These are phyloP conservation scores for Falco berigora DNA, from an alignment of 2,797 vertebrate genomes.

Conservation along the genomic window DNA sequence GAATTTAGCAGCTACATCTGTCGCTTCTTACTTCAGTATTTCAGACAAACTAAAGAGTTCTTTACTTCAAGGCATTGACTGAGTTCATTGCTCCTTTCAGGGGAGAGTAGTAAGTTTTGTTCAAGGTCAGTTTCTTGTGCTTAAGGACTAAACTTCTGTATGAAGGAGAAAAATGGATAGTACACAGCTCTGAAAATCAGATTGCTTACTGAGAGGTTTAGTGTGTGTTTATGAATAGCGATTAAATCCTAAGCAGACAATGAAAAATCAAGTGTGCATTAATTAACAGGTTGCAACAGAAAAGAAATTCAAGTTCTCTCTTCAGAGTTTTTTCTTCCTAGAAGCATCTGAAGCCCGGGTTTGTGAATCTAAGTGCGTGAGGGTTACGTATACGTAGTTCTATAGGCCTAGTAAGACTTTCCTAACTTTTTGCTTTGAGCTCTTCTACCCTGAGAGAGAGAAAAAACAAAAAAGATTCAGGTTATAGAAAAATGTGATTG, in stretches of 20 bases:
- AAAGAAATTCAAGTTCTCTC: background rate
- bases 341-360: fast-evolving
- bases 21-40: background rate
- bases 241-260: background rate
- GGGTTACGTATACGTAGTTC: background rate
- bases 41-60: background rate
- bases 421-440: background rate
- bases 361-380: background rate
- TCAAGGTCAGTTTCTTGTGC: background rate
- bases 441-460: background rate
- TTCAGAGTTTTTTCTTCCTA: background rate
- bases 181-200: background rate
- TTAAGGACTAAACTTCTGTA: background rate
- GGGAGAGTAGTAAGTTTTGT: background rate
- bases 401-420: background rate
- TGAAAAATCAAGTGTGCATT: background rate
- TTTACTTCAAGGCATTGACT: background rate
- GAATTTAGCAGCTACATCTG: background rate
- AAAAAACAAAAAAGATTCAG: background rate
- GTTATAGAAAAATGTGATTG: background rate
- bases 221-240: background rate
- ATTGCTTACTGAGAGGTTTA: background rate
- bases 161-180: background rate
- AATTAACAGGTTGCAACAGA: background rate
- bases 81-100: background rate